Percentiles rank a stretch among this genome's conserved stretches.
Conservation (phyloP, 2,888 invertebrate genomes). For the Eristalis pertinax region DNA sequence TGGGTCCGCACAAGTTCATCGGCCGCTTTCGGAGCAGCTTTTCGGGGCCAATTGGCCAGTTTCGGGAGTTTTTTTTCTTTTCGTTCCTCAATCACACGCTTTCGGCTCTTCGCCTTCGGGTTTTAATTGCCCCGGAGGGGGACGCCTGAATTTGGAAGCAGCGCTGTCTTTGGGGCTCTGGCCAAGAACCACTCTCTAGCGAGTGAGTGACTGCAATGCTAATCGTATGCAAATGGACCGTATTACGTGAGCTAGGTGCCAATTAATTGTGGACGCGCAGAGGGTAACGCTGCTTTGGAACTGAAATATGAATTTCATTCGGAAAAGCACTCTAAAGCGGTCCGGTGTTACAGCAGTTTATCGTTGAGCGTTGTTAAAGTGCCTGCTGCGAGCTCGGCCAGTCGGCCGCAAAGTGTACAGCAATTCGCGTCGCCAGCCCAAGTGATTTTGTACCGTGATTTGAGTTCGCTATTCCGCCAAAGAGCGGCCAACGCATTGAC, state of each 20-base stretch:
- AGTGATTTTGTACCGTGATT: constrained; percentile 52
- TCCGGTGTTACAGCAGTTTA: constrained; percentile 46
- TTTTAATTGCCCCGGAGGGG: constrained; percentile 10
- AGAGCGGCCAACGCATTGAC: constrained; percentile 19
- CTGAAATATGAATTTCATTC: constrained; percentile 58
- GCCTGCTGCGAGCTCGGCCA: constrained; percentile 21
- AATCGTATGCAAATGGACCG: constrained; percentile 49
- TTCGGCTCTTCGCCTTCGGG: not conserved
- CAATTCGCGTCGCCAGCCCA: constrained; percentile 22
- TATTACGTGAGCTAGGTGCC: constrained; percentile 63
- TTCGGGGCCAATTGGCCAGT: constrained; percentile 41
- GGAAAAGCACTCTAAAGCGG: constrained; percentile 31
- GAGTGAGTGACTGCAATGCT: constrained; percentile 44
- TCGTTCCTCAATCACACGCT: not conserved
- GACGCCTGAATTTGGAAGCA: constrained; percentile 28
- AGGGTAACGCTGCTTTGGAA: not conserved
- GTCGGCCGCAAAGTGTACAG: constrained; percentile 31
- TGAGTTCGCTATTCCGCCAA: constrained; percentile 47
- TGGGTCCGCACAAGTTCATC: constrained; percentile 29
- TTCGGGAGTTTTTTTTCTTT: not conserved
- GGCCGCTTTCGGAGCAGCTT: constrained; percentile 13
- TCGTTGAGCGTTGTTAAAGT: constrained; percentile 55
- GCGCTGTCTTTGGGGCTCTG: constrained; percentile 31
- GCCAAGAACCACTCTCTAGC: constrained; percentile 34
- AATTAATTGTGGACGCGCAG: constrained; percentile 39